phyloP scores from a whole-genome alignment of 2,797 vertebrate genomes.

The Phrynocephalus forsythii region DNA sequence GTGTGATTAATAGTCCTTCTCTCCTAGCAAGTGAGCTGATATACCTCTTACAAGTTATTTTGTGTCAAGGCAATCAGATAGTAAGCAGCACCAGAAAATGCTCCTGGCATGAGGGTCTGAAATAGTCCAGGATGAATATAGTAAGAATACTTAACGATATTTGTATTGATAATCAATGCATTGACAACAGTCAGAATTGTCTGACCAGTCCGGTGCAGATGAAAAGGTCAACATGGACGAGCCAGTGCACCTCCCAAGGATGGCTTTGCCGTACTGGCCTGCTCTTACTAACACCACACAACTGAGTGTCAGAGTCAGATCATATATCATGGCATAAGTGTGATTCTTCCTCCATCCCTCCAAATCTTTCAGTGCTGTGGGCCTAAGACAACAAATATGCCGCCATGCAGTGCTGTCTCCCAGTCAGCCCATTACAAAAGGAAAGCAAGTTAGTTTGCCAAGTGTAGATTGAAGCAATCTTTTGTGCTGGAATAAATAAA shows the following conservation, averaged over 20 bases:
- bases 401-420: too few relatives aligned
- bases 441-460: too few relatives aligned
- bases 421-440: too few relatives aligned
- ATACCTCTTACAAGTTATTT: background rate
- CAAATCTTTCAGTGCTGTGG: too few relatives aligned
- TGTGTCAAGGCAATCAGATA: background rate
- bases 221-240: background rate
- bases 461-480: too few relatives aligned
- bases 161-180: background rate
- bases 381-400: too few relatives aligned
- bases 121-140: background rate
- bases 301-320: background rate
- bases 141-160: background rate
- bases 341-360: too few relatives aligned
- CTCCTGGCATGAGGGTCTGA: background rate
- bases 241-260: background rate
- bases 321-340: too few relatives aligned
- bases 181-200: background rate
- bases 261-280: background rate
- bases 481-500: too few relatives aligned
- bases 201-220: background rate
- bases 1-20: background rate
- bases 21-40: background rate
- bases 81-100: background rate
- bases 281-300: background rate